phyloP scores from a whole-genome alignment of 2,113 vertebrate genomes.

The Solenodon paradoxus region DNA sequence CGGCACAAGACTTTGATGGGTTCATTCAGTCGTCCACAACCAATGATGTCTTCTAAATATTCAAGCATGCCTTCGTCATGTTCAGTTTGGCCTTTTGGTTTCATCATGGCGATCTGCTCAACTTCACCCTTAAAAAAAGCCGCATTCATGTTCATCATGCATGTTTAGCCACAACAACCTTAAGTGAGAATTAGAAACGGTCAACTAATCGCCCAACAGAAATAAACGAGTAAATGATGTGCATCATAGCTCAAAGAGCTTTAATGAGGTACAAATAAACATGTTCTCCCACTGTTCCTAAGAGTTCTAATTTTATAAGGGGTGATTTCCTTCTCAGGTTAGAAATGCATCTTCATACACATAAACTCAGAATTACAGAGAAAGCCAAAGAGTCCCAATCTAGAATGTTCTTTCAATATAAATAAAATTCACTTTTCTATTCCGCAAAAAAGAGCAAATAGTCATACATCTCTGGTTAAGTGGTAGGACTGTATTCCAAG shows the following conservation, averaged over 20 bases:
- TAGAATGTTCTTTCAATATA: not conserved
- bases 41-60: conserved; percentile 97
- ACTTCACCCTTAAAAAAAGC: conserved; percentile 92
- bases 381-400: not conserved
- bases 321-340: no score
- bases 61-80: conserved; percentile 98
- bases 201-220: not conserved
- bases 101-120: conserved; percentile 99
- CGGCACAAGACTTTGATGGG: conserved; percentile 90
- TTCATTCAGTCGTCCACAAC: conserved; percentile 93
- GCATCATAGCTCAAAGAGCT: not conserved
- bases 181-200: not conserved
- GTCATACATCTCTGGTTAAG: no score
- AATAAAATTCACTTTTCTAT: not conserved
- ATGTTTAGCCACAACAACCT: conserved; percentile 32
- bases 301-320: not conserved
- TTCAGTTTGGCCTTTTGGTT: conserved; percentile 95
- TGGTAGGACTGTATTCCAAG: not conserved
- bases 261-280: conserved; percentile 3
- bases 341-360: not conserved
- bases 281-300: not conserved
- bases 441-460: no score
- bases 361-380: not conserved
- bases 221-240: not conserved
- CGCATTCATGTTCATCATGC: conserved; percentile 27